These are phyloP conservation scores for Crepidodera aurea DNA, from an alignment of 2,888 invertebrate species.

Conservation along the genomic window DNA sequence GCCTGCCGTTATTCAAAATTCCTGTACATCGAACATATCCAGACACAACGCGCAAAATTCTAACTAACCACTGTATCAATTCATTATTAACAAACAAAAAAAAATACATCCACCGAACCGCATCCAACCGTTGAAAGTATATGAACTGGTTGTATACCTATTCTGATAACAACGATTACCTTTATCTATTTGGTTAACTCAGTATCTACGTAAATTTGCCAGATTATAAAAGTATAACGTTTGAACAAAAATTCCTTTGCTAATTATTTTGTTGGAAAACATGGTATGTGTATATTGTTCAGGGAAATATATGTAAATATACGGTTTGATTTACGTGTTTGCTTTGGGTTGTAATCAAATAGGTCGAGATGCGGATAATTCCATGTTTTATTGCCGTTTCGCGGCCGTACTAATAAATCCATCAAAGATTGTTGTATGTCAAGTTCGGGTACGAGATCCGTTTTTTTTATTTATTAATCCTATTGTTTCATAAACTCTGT, in stretches of 20 bases:
- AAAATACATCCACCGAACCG: not conserved
- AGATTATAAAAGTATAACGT: constrained; percentile 5
- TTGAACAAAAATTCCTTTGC: not conserved
- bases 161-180: constrained; percentile 22
- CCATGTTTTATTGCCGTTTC: too few species aligned
- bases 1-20: not conserved
- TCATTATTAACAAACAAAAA: not conserved
- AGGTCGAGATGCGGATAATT: too few species aligned
- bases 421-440: too few species aligned
- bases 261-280: not conserved
- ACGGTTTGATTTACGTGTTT: not conserved
- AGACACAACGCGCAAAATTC: not conserved
- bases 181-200: constrained; percentile 6
- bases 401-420: too few species aligned
- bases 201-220: constrained; percentile 16
- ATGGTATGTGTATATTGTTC: not conserved
- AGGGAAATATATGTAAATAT: not conserved
- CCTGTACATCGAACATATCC: not conserved
- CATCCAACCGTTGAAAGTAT: constrained; percentile 3
- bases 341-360: too few species aligned
- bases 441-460: too few species aligned
- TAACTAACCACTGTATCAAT: not conserved
- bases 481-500: too few species aligned
- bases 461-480: too few species aligned
- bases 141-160: constrained; percentile 21